Conservation (phyloP, 2,797 vertebrate species). For the Poecile montanus region DNA sequence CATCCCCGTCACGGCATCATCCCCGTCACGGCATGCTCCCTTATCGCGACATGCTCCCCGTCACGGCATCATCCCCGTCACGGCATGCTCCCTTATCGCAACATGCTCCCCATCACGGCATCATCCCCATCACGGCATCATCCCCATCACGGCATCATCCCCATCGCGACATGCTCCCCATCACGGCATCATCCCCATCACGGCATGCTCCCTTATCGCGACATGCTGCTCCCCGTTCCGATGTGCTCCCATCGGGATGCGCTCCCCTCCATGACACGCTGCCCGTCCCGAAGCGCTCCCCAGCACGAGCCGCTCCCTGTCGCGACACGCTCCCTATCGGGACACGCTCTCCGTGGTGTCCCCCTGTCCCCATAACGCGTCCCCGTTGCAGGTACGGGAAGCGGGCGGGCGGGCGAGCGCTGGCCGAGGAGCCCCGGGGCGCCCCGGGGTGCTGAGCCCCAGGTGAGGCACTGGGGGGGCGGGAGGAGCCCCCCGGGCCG, state of each 20-base stretch:
- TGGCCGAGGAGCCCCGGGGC: background rate
- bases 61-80: too few relatives aligned
- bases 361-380: background rate
- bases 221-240: background rate
- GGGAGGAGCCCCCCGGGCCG: background rate
- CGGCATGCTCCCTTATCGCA: too few relatives aligned
- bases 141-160: too few relatives aligned
- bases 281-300: fast-evolving
- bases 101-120: background rate
- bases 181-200: too few relatives aligned
- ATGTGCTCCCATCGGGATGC: fast-evolving
- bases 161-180: too few relatives aligned
- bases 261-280: fast-evolving
- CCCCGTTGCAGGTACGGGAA: conserved; percentile 16
- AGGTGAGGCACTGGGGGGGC: background rate
- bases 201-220: background rate
- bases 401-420: background rate
- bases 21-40: fast-evolving
- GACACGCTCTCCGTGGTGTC: too few relatives aligned
- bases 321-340: background rate
- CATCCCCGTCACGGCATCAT: too few relatives aligned
- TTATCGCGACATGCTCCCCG: too few relatives aligned
- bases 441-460: background rate
- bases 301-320: fast-evolving
- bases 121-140: too few relatives aligned